These are phyloP conservation scores for Cotesia vestalis DNA, from an alignment of 1,140 invertebrate species.

Conservation along the genomic window DNA sequence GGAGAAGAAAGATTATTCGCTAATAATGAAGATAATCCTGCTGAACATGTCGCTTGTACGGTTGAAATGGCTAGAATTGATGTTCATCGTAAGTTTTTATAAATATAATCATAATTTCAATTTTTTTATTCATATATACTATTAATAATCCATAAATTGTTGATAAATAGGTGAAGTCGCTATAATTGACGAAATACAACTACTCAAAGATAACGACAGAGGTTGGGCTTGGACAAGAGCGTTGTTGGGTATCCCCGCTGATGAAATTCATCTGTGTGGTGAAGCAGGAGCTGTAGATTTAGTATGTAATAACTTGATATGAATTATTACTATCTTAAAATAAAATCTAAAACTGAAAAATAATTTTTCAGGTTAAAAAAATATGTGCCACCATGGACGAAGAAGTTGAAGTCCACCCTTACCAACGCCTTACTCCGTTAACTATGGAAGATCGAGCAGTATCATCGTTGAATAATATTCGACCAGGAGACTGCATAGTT, in stretches of 20 bases:
- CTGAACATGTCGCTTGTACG: constrained; percentile 92
- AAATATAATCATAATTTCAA: neutral
- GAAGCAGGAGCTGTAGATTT: constrained; percentile 90
- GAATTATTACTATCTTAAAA: neutral
- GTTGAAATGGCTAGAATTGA: constrained; percentile 95
- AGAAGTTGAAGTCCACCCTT: constrained; percentile 85
- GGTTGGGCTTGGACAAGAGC: constrained; percentile 99
- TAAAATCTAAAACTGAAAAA: neutral
- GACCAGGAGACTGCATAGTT: constrained; percentile 96
- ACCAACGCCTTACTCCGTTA: constrained; percentile 90
- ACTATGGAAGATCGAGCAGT: constrained; percentile 82
- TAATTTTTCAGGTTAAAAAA: constrained; percentile 56
- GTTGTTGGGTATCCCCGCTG: constrained; percentile 82
- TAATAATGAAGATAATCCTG: constrained; percentile 71
- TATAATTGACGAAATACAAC: constrained; percentile 99
- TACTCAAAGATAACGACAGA: constrained; percentile 86
- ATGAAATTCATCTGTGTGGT: constrained; percentile 97
- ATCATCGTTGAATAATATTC: constrained; percentile 78
- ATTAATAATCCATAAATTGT: neutral
- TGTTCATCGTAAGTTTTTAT: constrained; percentile 75
- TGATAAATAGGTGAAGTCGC: constrained; percentile 86
- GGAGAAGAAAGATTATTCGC: constrained; percentile 92
- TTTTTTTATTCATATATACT: no score
- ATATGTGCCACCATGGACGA: constrained; percentile 90
- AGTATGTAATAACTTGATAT: constrained; percentile 56